Percentiles rank a stretch among this genome's conserved stretches.
These are phyloP conservation scores for Ahaetulla prasina DNA, from an alignment of 2,113 vertebrate species.

Conservation along the genomic window DNA sequence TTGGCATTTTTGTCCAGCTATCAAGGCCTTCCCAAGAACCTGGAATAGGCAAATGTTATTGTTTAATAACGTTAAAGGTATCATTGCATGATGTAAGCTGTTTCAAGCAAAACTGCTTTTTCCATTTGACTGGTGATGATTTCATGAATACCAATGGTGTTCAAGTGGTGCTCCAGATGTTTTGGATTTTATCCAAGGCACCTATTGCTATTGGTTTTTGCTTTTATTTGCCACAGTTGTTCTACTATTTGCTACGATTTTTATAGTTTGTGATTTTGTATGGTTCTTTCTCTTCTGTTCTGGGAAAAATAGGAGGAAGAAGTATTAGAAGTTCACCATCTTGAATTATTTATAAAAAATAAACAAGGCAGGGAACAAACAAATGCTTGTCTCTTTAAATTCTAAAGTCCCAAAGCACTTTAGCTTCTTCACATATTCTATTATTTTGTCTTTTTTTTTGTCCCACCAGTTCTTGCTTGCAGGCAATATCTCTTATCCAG, in stretches of 20 bases:
- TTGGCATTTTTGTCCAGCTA: not conserved
- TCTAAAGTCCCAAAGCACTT: not conserved
- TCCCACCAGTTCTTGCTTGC: not conserved
- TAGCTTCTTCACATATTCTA: not conserved
- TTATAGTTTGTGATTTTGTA: not conserved
- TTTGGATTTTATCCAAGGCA: not conserved
- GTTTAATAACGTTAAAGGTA: not conserved
- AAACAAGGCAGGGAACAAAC: not conserved
- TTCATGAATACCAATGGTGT: not conserved
- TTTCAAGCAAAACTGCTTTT: not conserved
- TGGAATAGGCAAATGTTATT: not conserved
- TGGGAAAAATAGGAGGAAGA: not conserved
- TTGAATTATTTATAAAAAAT: not conserved
- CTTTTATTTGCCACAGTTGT: not conserved
- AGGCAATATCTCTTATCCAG: not conserved
- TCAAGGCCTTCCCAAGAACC: not conserved
- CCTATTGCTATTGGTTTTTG: not conserved
- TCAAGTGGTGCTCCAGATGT: not conserved
- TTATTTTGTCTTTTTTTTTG: not conserved
- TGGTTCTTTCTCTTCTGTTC: not conserved
- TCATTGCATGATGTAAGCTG: not conserved
- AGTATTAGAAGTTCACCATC: not conserved
- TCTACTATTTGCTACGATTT: not conserved
- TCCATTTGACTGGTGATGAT: not conserved
- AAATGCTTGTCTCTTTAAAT: not conserved